Evolutionary conservation across 2,888 invertebrate genomes (phyloP).

Genomic region (Keiferia lycopersicella): DNA sequence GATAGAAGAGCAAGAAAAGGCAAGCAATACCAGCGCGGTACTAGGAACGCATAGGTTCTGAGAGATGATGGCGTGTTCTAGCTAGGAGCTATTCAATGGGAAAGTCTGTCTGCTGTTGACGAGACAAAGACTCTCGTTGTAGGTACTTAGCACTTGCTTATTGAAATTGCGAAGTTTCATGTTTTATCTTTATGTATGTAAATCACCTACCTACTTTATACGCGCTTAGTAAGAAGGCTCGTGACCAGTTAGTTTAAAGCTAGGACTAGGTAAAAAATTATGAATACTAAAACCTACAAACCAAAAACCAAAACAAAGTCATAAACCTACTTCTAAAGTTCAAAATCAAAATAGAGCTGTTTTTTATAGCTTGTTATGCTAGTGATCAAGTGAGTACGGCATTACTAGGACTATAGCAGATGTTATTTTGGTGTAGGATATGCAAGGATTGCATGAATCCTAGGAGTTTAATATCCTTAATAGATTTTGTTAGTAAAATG

Average conservation of each 20-base stretch:
- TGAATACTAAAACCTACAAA: no score
- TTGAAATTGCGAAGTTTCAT: background rate
- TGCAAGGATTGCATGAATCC: constrained; percentile 1
- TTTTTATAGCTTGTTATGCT: background rate
- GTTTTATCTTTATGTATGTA: no score
- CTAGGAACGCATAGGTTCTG: constrained; percentile 7
- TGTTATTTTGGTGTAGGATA: constrained; percentile 28
- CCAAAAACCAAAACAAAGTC: no score
- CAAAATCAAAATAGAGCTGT: background rate
- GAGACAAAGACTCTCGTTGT: background rate
- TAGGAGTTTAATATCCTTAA: background rate
- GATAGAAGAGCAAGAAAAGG: constrained; percentile 22
- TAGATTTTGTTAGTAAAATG: background rate
- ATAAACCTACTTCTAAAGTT: no score
- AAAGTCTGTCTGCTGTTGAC: background rate
- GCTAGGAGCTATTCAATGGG: constrained; percentile 7
- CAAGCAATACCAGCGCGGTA: constrained; percentile 32
- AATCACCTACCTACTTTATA: no score
- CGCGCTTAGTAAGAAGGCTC: no score
- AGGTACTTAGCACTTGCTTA: background rate
- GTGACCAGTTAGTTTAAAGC: no score
- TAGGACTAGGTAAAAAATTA: no score
- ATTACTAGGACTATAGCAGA: constrained; percentile 7
- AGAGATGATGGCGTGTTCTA: constrained; percentile 11
- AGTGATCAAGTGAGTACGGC: background rate